phyloP scores from a whole-genome alignment of 2,888 invertebrate genomes.

The Lamproptera curius region DNA sequence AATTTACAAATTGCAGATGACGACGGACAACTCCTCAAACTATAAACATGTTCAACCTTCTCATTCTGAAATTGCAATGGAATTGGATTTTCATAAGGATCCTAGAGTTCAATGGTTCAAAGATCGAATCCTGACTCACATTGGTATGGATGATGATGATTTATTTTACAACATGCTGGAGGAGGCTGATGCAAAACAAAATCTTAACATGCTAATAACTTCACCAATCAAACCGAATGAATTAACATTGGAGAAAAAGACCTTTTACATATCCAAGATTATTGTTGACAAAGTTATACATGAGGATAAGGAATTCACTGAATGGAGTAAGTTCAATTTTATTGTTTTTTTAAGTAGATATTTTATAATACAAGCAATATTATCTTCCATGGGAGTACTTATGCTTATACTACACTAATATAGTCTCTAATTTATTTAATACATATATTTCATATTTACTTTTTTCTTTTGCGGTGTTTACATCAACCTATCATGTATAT shows the following conservation, averaged over 20 bases:
- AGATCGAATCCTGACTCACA: constrained; percentile 76
- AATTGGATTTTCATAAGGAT: constrained; percentile 56
- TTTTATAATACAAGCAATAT: no score
- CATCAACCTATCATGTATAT: no score
- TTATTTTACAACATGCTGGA: constrained; percentile 79
- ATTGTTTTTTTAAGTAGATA: no score
- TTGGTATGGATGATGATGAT: constrained; percentile 75
- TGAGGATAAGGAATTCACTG: constrained; percentile 86
- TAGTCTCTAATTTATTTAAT: no score
- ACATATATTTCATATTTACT: no score
- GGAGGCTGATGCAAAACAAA: constrained; percentile 71
- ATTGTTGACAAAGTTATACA: constrained; percentile 82
- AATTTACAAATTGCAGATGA: background rate
- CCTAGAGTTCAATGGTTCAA: constrained; percentile 84
- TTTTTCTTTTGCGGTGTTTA: no score
- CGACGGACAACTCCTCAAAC: constrained; percentile 3
- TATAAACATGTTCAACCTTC: constrained; percentile 11
- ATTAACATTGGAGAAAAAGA: constrained; percentile 69
- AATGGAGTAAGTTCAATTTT: constrained; percentile 84
- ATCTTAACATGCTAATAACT: constrained; percentile 42
- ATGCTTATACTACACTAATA: no score
- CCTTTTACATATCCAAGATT: constrained; percentile 83
- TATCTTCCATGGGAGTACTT: no score
- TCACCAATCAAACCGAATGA: constrained; percentile 49
- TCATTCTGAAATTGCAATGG: constrained; percentile 22